Base-by-base conservation (phyloP, 2,797 vertebrate species). In the Sebastiscus albofasciatus region DNA sequence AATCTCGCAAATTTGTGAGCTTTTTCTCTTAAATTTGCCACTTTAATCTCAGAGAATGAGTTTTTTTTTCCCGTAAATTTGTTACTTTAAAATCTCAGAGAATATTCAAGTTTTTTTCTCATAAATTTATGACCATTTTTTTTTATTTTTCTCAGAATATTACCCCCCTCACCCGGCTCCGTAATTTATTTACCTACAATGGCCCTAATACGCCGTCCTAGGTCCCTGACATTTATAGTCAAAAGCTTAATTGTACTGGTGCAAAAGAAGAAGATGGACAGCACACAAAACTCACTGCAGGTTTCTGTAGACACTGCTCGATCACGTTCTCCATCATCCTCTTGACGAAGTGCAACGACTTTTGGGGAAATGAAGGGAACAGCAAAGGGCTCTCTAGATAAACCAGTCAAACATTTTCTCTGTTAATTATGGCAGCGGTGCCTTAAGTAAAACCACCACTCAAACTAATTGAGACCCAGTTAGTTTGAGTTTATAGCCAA, bases 331-430 rank as follows among this genome's bases (percentile, higher is more conserved):
- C 98, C 98, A 99, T 99, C 91, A 97, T 96, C 90, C 96, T 97
- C 94, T 98, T 99, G 77, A 99, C 97, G 82, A 97, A 99, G 94
- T 99, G 98, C 88, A 99, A 85, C 20, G 99, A 99, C 87, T 99
- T 99, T 91, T 98, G 96, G 54, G 97, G 97, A 88, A 97, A 97
- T 39, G 98, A 98, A 29, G 97, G 97, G 94, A 99, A 99, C 84
- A 99, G 94, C 92, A 99, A 90, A 1, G 97, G 97, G 77, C 98
- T 99, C 91, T 98, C 99, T 99, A 90, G 34, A 87, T 2, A 75
- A 82, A 83, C 9, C 20, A 79, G 54, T 22, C 6, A 82, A 59
- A 60, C 2, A 70, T 14, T 52, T 59, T 5, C 72, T 67, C 36
- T 22, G 31, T 84, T 33, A 64, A 5, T 26, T 33, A 14, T 6